phyloP scores from a whole-genome alignment of 2,797 vertebrate species.

The Smutsia temminckii region DNA sequence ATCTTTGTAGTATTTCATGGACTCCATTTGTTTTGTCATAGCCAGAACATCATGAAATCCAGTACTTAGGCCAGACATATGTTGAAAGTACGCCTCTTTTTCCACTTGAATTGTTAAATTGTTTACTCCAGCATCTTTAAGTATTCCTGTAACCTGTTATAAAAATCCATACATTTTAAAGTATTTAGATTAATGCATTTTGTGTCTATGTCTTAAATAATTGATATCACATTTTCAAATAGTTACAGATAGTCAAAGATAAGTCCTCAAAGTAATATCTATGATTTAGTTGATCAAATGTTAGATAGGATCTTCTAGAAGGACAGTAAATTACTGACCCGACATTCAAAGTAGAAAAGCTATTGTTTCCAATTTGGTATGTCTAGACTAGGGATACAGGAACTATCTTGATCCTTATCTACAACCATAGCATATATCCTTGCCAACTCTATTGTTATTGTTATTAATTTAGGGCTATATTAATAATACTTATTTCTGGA shows the following conservation, averaged over 20 bases:
- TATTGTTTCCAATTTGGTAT: not conserved
- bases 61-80: slow-evolving; percentile 97
- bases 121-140: slow-evolving; percentile 97
- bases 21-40: slow-evolving; percentile 97
- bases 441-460: not conserved
- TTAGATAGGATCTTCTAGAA: slow-evolving; percentile 1
- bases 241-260: not conserved
- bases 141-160: slow-evolving; percentile 91
- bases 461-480: slow-evolving; percentile 3
- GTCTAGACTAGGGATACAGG: not conserved
- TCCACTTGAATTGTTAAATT: slow-evolving; percentile 97
- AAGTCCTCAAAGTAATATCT: slow-evolving; percentile 44
- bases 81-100: slow-evolving; percentile 98
- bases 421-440: not conserved
- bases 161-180: slow-evolving; percentile 59
- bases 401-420: not conserved
- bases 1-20: slow-evolving; percentile 94
- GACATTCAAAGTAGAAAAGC: not conserved
- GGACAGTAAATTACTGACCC: slow-evolving; percentile 26
- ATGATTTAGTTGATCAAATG: slow-evolving; percentile 40
- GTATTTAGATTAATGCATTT: slow-evolving; percentile 42
- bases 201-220: not conserved
- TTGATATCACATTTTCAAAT: not conserved
- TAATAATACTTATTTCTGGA: slow-evolving; percentile 22
- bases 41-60: slow-evolving; percentile 96